Conservation (phyloP, 92 coral and sea anemone genomes). For the Metridium senile region DNA sequence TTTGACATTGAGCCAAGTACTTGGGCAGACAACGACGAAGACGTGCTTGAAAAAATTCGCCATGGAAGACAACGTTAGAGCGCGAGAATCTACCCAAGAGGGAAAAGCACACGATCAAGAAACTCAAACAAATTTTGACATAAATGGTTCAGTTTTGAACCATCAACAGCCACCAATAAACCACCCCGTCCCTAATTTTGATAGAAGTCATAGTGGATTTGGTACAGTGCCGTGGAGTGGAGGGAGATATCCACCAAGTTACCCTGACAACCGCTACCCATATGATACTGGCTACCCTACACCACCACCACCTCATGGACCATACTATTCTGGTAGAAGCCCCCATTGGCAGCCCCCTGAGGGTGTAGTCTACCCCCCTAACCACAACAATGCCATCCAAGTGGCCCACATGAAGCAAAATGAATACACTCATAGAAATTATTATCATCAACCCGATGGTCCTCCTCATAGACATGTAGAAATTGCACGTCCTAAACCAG, state of each 20-base stretch:
- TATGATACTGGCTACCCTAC: slow-evolving; percentile 68
- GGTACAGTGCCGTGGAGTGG: slow-evolving; percentile 46
- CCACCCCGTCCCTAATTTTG: slow-evolving; percentile 19
- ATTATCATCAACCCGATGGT: slow-evolving; percentile 35
- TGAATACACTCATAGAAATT: slow-evolving; percentile 45
- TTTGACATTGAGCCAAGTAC: slow-evolving; percentile 45
- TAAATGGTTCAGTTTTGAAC: slow-evolving; percentile 51
- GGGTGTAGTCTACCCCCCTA: slow-evolving; percentile 57
- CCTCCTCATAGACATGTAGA: slow-evolving; percentile 58
- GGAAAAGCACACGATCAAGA: slow-evolving; percentile 82
- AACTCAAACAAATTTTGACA: slow-evolving; percentile 90
- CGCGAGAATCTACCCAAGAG: slow-evolving; percentile 32
- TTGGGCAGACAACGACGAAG: neutral
- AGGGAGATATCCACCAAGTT: slow-evolving; percentile 27
- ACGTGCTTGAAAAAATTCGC: neutral
- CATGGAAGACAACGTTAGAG: slow-evolving; percentile 67
- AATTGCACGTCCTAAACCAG: slow-evolving; percentile 94
- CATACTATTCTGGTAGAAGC: slow-evolving; percentile 65
- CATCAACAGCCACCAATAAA: slow-evolving; percentile 12
- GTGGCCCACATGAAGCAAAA: slow-evolving; percentile 34
- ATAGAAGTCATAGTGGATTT: slow-evolving; percentile 43
- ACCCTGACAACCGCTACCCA: slow-evolving; percentile 60
- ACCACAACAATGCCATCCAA: slow-evolving; percentile 35
- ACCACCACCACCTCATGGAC: slow-evolving; percentile 54
- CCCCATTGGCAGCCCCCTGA: slow-evolving; percentile 76